Conservation (phyloP, 1,140 invertebrate species). For the Hypothenemus hampei region DNA sequence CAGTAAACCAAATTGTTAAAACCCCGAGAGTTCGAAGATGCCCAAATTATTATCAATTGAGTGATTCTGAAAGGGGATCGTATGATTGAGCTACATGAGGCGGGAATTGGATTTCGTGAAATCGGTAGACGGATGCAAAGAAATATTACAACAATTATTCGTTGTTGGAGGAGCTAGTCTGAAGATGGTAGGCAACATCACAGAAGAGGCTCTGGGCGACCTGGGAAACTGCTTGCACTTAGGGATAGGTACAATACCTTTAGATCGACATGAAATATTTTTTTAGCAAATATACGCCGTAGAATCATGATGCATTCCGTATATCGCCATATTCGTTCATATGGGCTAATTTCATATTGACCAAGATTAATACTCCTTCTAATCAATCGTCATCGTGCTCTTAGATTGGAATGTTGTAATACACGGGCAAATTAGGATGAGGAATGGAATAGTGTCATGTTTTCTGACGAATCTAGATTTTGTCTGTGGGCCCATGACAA, state of each 20-base stretch:
- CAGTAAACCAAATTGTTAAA: not conserved
- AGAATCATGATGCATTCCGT: not conserved
- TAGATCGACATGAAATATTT: not conserved
- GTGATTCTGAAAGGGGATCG: no score
- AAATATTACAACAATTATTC: not conserved
- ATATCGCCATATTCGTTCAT: not conserved
- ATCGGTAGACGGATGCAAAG: not conserved
- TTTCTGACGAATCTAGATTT: not conserved
- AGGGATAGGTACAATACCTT: slow-evolving; percentile 2
- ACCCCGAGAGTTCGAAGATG: not conserved
- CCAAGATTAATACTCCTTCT: slow-evolving; percentile 7
- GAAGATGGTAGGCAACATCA: not conserved
- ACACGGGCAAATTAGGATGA: slow-evolving; percentile 3
- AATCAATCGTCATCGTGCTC: not conserved
- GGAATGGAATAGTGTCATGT: not conserved
- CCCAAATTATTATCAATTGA: not conserved
- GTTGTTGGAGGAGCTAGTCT: not conserved
- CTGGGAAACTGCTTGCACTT: not conserved
- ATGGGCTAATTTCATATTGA: not conserved
- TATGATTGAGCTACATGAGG: not conserved
- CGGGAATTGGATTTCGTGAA: not conserved
- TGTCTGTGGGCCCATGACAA: not conserved
- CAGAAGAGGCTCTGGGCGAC: not conserved
- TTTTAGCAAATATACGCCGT: not conserved
- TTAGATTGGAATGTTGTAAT: slow-evolving; percentile 11